Conservation (phyloP, 1,140 invertebrate genomes). For the Orius insidiosus region DNA sequence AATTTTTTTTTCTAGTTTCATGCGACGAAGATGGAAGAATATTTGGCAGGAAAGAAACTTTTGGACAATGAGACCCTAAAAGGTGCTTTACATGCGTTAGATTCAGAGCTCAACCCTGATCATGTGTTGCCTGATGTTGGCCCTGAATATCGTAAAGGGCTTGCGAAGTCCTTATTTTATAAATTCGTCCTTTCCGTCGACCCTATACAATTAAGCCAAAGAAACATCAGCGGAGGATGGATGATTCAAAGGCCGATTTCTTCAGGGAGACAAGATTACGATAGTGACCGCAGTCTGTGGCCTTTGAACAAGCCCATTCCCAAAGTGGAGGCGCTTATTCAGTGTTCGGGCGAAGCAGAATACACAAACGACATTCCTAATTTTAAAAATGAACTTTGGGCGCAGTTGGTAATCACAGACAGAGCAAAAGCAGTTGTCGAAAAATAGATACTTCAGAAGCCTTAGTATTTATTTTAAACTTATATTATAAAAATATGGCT, state of each 20-base stretch:
- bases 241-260: slow-evolving; percentile 37
- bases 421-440: slow-evolving; percentile 16
- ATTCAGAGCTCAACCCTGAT: slow-evolving; percentile 43
- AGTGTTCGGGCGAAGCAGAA: slow-evolving; percentile 51
- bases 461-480: slow-evolving; percentile 30
- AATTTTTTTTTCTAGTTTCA: slow-evolving; percentile 30
- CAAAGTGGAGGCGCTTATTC: slow-evolving; percentile 56
- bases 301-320: slow-evolving; percentile 58
- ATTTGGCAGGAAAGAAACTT: slow-evolving; percentile 35
- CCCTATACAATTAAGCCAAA: not conserved
- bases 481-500: not conserved
- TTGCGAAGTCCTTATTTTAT: slow-evolving; percentile 29
- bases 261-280: slow-evolving; percentile 48
- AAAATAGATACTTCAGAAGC: slow-evolving; percentile 35
- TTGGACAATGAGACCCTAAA: slow-evolving; percentile 33
- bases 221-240: slow-evolving; percentile 13
- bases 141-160: slow-evolving; percentile 36
- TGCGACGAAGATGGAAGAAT: slow-evolving; percentile 46
- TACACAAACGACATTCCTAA: slow-evolving; percentile 44
- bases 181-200: slow-evolving; percentile 20
- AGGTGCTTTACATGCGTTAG: slow-evolving; percentile 36
- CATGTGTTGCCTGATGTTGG: slow-evolving; percentile 41
- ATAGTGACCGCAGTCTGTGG: slow-evolving; percentile 50
- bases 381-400: slow-evolving; percentile 37
- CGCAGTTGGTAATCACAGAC: slow-evolving; percentile 39